Evolutionary conservation across 2,113 vertebrate species (phyloP).

Genomic region (Rhinoderma darwinii): DNA sequence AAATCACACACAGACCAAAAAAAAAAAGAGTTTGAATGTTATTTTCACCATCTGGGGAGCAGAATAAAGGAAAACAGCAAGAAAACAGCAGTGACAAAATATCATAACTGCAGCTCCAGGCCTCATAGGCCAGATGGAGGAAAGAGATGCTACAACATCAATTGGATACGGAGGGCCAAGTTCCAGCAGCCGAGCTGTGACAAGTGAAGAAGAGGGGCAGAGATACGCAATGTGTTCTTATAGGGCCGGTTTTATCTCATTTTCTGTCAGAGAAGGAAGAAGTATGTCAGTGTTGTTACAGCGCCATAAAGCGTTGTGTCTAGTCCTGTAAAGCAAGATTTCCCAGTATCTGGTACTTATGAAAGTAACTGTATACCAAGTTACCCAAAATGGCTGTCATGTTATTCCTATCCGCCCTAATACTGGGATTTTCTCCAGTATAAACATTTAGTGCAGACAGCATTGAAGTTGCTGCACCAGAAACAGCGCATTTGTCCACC

Average conservation of each 20-base stretch:
- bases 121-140: conserved; percentile 94
- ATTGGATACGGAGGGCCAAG: conserved; percentile 72
- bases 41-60: conserved; percentile 98
- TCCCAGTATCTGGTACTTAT: too few relatives aligned
- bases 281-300: neutral
- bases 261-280: neutral
- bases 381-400: too few relatives aligned
- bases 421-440: too few relatives aligned
- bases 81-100: conserved; percentile 83
- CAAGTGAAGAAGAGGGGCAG: conserved; percentile 72
- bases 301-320: too few relatives aligned
- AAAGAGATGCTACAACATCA: conserved; percentile 72
- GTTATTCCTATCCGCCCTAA: too few relatives aligned
- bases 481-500: too few relatives aligned
- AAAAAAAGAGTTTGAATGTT: conserved; percentile 92
- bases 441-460: too few relatives aligned
- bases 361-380: too few relatives aligned
- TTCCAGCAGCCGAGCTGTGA: conserved; percentile 73
- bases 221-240: conserved; percentile 5
- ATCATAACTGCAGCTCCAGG: conserved; percentile 87
- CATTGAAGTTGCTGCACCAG: too few relatives aligned
- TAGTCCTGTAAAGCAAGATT: neutral
- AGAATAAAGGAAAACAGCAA: conserved; percentile 87
- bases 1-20: conserved; percentile 34
- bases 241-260: conserved; percentile 3